Conservation (phyloP, 2,797 vertebrate species). For the Poecilia gillii region DNA sequence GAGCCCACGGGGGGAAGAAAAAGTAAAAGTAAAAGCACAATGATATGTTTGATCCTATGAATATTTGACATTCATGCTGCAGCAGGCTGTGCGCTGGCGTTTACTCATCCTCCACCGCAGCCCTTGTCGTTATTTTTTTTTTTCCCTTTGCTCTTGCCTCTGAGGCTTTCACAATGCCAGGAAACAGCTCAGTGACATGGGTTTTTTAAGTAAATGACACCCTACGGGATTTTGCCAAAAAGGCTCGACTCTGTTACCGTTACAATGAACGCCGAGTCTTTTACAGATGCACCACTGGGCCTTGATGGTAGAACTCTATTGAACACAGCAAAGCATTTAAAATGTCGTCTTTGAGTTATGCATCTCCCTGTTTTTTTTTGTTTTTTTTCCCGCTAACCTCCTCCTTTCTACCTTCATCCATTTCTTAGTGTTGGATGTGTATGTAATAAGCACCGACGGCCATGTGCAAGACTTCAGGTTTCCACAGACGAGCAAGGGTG, state of each 20-base stretch:
- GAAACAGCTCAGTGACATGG: constrained; percentile 55
- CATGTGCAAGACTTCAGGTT: constrained; percentile 97
- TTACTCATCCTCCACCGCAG: constrained; percentile 53
- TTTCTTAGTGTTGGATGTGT: constrained; percentile 92
- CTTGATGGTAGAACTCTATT: constrained; percentile 36
- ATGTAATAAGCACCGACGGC: constrained; percentile 95
- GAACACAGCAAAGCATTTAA: constrained; percentile 45
- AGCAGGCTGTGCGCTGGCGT: constrained; percentile 54
- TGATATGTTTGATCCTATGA: constrained; percentile 83
- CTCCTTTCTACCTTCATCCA: constrained; percentile 5
- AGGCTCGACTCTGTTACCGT: constrained; percentile 52
- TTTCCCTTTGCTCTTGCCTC: constrained; percentile 35
- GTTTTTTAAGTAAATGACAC: constrained; percentile 66
- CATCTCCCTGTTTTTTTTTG: constrained; percentile 2
- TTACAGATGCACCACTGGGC: constrained; percentile 40
- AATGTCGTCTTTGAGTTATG: constrained; percentile 39
- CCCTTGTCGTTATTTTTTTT: constrained; percentile 56
- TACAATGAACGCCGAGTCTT: constrained; percentile 46
- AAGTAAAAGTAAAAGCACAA: constrained; percentile 78
- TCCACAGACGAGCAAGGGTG: constrained; percentile 91
- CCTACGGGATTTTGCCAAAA: constrained; percentile 53
- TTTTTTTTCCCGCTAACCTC: background rate
- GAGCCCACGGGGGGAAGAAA: constrained; percentile 70
- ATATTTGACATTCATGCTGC: constrained; percentile 82
- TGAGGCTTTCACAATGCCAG: constrained; percentile 57